These are phyloP conservation scores for Aphis craccivora DNA, from an alignment of 1,140 invertebrate genomes.

Conservation along the genomic window DNA sequence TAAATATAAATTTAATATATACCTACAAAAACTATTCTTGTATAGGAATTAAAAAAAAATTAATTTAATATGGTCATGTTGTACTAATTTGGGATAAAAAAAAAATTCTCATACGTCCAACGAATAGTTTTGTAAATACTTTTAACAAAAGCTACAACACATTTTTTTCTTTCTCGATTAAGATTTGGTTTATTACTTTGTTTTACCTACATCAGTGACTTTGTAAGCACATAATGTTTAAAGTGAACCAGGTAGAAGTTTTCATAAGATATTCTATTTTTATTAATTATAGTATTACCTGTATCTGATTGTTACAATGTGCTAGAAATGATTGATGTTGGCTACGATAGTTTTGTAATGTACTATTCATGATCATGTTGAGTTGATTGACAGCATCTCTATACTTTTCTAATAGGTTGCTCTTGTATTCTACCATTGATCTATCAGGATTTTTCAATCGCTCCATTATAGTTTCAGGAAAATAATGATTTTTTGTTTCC, in stretches of 20 bases:
- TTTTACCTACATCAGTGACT: slow-evolving; percentile 17
- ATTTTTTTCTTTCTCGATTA: neutral
- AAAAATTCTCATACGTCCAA: slow-evolving; percentile 25
- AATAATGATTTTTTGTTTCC: slow-evolving; percentile 96
- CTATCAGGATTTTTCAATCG: slow-evolving; percentile 79
- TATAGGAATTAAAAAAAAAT: neutral
- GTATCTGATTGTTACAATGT: slow-evolving; percentile 88
- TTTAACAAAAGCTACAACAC: slow-evolving; percentile 35
- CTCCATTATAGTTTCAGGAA: slow-evolving; percentile 83
- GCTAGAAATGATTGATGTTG: slow-evolving; percentile 95
- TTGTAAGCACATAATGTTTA: neutral
- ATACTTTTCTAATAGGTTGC: slow-evolving; percentile 80
- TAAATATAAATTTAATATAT: slow-evolving; percentile 34
- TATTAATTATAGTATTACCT: slow-evolving; percentile 65
- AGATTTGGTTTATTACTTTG: neutral
- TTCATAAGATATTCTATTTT: neutral
- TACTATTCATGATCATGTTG: slow-evolving; percentile 76
- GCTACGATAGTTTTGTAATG: slow-evolving; percentile 84
- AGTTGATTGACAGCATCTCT: slow-evolving; percentile 78
- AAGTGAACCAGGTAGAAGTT: neutral
- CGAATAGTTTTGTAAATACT: neutral
- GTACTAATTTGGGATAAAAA: neutral
- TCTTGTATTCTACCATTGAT: slow-evolving; percentile 85
- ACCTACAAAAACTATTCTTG: slow-evolving; percentile 15
- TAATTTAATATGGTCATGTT: neutral